Base-by-base conservation (phyloP, 2,797 vertebrate species). In the Lacerta agilis region DNA sequence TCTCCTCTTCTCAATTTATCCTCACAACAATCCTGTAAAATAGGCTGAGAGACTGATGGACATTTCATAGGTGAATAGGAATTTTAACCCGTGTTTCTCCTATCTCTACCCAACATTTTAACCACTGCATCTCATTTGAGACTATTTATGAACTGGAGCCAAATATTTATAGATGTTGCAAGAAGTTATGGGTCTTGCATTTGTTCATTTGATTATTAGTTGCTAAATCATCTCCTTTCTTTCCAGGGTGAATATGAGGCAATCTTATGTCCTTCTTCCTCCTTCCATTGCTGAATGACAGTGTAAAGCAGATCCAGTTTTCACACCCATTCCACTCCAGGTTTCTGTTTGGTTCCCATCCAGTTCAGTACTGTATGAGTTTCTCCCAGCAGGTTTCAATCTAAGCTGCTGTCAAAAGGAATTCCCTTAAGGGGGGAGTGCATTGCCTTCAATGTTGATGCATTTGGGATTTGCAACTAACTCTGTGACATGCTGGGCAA, bases 271-370 rank as follows among this genome's bases (percentile, higher is more conserved):
- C 61, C 23, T 58, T 36, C n/a, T 36, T 45, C 17, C 29, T 29
- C 27, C 67, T 61, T 64, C 23, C 61, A 64, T 64, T 29, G 36
- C 64, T 20, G 49, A 17, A 85, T 41, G 27, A 29, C 29, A 41
- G 8, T 43, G 1, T 67, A 67, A 41, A 55, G 49, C 6, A 17
- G 18, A 20, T 23, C 9, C 18, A 45, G 8, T 43, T 43, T 64
- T 75, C 25, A 73, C 15, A 36, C 3, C 61, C 3, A 64, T 64
- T 64, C 61, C 41, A 25, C 80, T 88, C 80, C 79, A 75, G 0
- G 75, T 85, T 33, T 91, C 10, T 10, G 13, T 2, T 23, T 18
- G 88, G 73, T 89, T 27, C 82, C 58, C 29, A 84, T 76, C 41
- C 29, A 0, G 85, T 29, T n/a, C 27, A 55, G 38, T 29, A 78